Percentiles rank a stretch among this genome's conserved stretches.
These are phyloP conservation scores for Rhodinocichla rosea DNA, from an alignment of 2,113 vertebrate species.

Conservation along the genomic window DNA sequence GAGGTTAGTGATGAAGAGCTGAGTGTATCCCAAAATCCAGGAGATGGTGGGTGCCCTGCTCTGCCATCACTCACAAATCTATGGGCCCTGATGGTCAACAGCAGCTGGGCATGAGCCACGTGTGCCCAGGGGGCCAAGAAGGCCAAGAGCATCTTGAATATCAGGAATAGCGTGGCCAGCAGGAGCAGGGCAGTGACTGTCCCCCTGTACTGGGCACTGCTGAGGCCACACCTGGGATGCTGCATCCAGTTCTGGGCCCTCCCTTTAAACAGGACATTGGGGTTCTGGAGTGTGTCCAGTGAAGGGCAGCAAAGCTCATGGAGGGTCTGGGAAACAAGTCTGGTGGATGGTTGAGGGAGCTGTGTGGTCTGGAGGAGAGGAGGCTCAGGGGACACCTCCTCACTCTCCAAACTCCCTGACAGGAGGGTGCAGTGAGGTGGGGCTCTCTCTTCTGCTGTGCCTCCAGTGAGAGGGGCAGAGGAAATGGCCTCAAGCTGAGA, in stretches of 20 bases:
- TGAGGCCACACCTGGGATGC: background rate
- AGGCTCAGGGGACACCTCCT: background rate
- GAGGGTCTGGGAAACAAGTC: background rate
- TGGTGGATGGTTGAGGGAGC: background rate
- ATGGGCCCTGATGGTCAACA: background rate
- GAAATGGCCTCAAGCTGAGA: background rate
- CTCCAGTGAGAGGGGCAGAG: background rate
- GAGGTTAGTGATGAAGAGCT: background rate
- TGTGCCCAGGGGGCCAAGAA: background rate
- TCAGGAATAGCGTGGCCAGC: background rate
- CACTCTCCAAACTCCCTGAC: background rate
- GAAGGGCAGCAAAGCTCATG: background rate
- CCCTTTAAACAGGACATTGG: background rate
- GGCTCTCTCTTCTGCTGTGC: background rate
- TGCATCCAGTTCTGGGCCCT: background rate
- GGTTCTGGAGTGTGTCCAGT: background rate
- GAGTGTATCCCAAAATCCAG: accelerated
- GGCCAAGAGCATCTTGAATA: background rate
- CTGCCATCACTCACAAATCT: background rate
- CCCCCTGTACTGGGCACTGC: background rate
- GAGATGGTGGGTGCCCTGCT: background rate
- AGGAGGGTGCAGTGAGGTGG: background rate
- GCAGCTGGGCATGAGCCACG: background rate
- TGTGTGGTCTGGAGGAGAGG: background rate
- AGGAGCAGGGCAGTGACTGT: background rate